Percentiles rank a stretch among this genome's conserved stretches.
These are phyloP conservation scores for Paraescarpia echinospica DNA, from an alignment of 1,140 invertebrate genomes.

Conservation along the genomic window DNA sequence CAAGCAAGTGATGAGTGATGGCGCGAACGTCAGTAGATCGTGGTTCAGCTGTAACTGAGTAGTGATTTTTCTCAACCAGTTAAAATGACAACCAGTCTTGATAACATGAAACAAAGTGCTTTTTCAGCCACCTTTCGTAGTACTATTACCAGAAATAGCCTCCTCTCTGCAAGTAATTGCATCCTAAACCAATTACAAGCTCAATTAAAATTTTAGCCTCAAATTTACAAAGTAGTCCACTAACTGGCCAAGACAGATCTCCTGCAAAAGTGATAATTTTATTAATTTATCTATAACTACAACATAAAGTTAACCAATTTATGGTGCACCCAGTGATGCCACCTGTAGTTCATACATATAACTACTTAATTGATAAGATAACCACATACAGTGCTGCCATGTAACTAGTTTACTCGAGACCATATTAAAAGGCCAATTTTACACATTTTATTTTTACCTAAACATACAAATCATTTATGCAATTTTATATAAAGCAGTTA, in stretches of 20 bases:
- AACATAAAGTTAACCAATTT: background rate
- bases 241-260: background rate
- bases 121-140: background rate
- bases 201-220: background rate
- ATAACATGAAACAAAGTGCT: background rate
- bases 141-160: background rate
- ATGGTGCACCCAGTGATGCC: background rate
- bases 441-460: too few species aligned
- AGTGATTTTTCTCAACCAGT: background rate
- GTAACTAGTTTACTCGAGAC: too few species aligned
- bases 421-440: too few species aligned
- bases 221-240: background rate
- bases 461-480: too few species aligned
- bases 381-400: too few species aligned
- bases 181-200: background rate
- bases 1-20: background rate
- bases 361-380: background rate
- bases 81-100: background rate
- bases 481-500: too few species aligned
- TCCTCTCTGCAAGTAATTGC: background rate
- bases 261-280: background rate
- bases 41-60: background rate
- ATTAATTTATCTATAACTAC: background rate
- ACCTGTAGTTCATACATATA: background rate
- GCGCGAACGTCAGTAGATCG: background rate